These are phyloP conservation scores for Huso huso DNA, from an alignment of 2,797 vertebrate genomes.

Conservation along the genomic window DNA sequence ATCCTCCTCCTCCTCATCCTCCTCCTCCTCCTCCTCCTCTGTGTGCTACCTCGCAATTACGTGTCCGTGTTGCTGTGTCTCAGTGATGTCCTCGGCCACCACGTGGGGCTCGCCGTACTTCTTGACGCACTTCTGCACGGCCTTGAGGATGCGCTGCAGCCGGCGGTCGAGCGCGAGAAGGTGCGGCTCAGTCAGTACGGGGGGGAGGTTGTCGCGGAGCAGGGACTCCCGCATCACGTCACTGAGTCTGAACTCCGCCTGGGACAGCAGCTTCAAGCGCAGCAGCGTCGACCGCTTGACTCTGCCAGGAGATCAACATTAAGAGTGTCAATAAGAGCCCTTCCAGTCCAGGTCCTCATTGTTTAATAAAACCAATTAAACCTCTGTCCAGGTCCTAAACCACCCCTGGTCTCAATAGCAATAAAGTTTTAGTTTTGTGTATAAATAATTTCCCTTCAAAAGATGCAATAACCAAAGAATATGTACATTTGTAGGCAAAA, in stretches of 20 bases:
- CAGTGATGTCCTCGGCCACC: conserved; percentile 51
- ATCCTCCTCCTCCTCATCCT: background rate
- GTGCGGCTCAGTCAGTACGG: conserved; percentile 78
- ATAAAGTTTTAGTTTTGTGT: too few species aligned
- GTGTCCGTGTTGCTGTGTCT: conserved; percentile 14
- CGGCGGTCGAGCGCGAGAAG: conserved; percentile 82
- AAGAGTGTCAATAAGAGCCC: too few species aligned
- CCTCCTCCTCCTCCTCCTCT: background rate
- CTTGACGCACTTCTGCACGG: conserved; percentile 61
- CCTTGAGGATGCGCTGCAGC: conserved; percentile 62
- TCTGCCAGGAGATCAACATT: conserved; percentile 41
- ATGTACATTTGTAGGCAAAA: too few species aligned
- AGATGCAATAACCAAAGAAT: too few species aligned
- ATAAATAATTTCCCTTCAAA: too few species aligned
- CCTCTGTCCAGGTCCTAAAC: background rate
- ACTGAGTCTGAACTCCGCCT: conserved; percentile 68
- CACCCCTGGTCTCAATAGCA: too few species aligned
- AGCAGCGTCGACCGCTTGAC: conserved; percentile 77
- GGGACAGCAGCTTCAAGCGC: conserved; percentile 70
- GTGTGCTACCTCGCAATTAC: conserved; percentile 37
- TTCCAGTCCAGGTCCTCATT: too few species aligned
- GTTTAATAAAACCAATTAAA: too few species aligned
- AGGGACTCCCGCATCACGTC: conserved; percentile 89
- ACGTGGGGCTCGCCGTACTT: conserved; percentile 66
- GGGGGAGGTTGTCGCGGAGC: conserved; percentile 60